Percentiles rank a stretch among this genome's conserved stretches.
Evolutionary conservation across 2,797 vertebrate species (phyloP).

Genomic region (Chelon auratus): DNA sequence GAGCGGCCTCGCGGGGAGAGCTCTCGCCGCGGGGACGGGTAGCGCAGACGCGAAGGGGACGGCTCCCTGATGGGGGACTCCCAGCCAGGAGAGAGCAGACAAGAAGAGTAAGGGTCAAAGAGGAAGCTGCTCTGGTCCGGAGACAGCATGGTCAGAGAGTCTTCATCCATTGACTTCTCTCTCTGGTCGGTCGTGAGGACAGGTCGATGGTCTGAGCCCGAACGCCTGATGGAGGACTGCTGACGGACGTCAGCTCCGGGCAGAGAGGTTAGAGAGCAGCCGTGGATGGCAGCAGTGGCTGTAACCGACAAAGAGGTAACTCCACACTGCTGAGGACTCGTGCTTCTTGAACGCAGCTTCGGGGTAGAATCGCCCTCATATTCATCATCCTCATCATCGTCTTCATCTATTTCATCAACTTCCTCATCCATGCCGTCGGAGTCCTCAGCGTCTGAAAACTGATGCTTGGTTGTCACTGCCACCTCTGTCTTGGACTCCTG

Average conservation of each 20-base stretch:
- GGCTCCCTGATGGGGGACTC: slow-evolving; percentile 94
- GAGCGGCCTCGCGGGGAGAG: slow-evolving; percentile 91
- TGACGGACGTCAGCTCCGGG: slow-evolving; percentile 87
- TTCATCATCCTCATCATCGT: slow-evolving; percentile 96
- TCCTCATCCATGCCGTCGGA: slow-evolving; percentile 94
- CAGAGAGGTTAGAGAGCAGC: slow-evolving; percentile 81
- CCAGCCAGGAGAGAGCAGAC: slow-evolving; percentile 93
- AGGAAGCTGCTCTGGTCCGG: slow-evolving; percentile 91
- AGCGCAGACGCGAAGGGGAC: slow-evolving; percentile 90
- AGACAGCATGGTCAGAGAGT: slow-evolving; percentile 85
- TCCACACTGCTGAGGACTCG: slow-evolving; percentile 91
- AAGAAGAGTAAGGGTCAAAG: slow-evolving; percentile 92
- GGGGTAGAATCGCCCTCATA: slow-evolving; percentile 95
- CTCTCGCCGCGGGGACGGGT: slow-evolving; percentile 93
- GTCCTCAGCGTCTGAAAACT: slow-evolving; percentile 97
- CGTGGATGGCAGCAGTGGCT: slow-evolving; percentile 81
- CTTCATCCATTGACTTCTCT: slow-evolving; percentile 89
- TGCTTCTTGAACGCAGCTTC: slow-evolving; percentile 94
- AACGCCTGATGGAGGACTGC: slow-evolving; percentile 83
- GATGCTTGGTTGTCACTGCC: slow-evolving; percentile 88
- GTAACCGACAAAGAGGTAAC: slow-evolving; percentile 90
- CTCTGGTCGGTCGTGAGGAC: slow-evolving; percentile 69
- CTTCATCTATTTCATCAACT: slow-evolving; percentile 94
- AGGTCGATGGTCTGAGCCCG: slow-evolving; percentile 64
- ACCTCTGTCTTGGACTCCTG: slow-evolving; percentile 86